A percentile compares a stretch with the other conserved stretches of the same genome.
These are phyloP conservation scores for Thereva unica DNA, from an alignment of 2,888 invertebrate species.

Conservation along the genomic window DNA sequence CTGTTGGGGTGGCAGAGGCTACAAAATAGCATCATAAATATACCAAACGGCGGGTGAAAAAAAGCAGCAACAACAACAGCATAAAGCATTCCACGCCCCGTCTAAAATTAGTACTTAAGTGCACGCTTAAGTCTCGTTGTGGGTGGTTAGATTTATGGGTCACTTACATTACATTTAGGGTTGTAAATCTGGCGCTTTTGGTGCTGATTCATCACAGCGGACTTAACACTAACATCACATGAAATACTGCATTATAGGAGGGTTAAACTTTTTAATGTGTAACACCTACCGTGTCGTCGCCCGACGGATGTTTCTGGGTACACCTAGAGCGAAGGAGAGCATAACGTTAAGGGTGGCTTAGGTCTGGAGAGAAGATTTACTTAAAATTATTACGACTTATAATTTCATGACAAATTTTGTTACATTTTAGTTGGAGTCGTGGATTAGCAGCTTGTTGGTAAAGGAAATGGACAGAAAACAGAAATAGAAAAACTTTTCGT, in stretches of 20 bases:
- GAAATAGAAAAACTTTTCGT: no score
- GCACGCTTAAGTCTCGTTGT: slow-evolving; percentile 25
- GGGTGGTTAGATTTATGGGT: slow-evolving; percentile 26
- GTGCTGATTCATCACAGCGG: slow-evolving; percentile 28
- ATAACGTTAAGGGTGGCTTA: no score
- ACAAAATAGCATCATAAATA: slow-evolving; percentile 8
- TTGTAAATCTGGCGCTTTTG: slow-evolving; percentile 28
- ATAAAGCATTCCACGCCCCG: slow-evolving; percentile 8
- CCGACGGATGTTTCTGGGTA: no score
- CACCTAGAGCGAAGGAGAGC: no score
- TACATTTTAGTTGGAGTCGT: no score
- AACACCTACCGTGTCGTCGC: not conserved
- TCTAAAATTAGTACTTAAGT: slow-evolving; percentile 30
- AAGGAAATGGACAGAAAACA: no score
- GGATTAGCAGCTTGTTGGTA: no score
- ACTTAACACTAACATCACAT: slow-evolving; percentile 25
- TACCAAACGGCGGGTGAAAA: slow-evolving; percentile 16
- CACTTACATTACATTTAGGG: slow-evolving; percentile 28
- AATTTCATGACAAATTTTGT: no score
- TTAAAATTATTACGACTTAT: no score
- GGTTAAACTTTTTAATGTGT: not conserved
- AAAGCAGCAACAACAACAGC: not conserved
- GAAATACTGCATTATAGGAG: slow-evolving; percentile 24
- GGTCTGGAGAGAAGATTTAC: no score
- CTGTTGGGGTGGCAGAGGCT: no score